Conservation (phyloP, 2,888 invertebrate species). For the Metalampra italica region DNA sequence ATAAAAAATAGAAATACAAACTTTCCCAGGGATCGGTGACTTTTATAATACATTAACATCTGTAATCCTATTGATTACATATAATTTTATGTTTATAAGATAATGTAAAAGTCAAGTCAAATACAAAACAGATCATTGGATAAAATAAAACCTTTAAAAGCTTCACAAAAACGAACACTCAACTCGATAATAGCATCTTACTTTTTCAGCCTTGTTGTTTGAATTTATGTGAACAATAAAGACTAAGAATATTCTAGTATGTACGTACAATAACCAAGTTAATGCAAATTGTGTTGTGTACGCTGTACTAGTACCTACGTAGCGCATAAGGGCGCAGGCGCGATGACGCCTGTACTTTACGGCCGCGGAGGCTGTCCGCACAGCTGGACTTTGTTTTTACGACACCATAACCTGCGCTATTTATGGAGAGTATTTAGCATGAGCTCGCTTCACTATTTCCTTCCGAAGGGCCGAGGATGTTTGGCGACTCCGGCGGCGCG, state of each 20-base stretch:
- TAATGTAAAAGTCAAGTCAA: not conserved
- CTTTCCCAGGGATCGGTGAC: conserved; percentile 47
- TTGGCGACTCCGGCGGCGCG: conserved; percentile 29
- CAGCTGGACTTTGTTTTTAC: conserved; percentile 75
- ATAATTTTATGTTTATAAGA: conserved; percentile 23
- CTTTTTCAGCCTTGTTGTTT: not conserved
- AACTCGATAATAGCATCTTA: not conserved
- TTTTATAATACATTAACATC: conserved; percentile 29
- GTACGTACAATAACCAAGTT: not conserved
- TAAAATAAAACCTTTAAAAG: not conserved
- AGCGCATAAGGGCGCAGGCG: conserved; percentile 19
- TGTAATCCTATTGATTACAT: conserved; percentile 26
- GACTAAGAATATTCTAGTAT: conserved; percentile 1
- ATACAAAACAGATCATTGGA: not conserved
- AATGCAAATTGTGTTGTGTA: conserved; percentile 1
- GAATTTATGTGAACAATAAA: conserved; percentile 6
- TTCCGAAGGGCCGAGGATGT: conserved; percentile 56
- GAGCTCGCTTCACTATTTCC: conserved; percentile 54
- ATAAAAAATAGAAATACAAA: conserved; percentile 46
- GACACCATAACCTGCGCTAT: conserved; percentile 65
- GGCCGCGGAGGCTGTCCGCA: conserved; percentile 50
- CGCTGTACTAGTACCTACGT: not conserved
- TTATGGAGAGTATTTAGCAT: conserved; percentile 70
- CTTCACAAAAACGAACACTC: not conserved
- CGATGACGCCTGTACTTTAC: conserved; percentile 58